Base-by-base conservation (phyloP, 2,888 invertebrate species). In the Trissolcus brochymenae region DNA sequence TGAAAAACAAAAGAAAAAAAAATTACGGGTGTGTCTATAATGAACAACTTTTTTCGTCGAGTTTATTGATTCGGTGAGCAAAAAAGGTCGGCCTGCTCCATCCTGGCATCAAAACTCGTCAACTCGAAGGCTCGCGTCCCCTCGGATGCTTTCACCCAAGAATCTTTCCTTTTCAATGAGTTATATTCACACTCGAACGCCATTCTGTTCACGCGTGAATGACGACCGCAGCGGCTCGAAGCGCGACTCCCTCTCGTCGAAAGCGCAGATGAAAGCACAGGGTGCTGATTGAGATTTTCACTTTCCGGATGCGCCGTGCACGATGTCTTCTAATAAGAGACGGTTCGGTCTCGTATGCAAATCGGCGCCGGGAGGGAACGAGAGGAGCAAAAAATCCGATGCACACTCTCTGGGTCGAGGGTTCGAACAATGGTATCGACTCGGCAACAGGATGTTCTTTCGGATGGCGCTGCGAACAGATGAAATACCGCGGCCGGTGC, bases 101-200 rank as follows among this genome's bases (percentile, higher is more conserved):
- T 82, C 56, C 79, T 80, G 78, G 71, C 75, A 80, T 81, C 81
- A 78, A 76, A 78, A 80, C 74, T 76, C 77, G 78, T 81, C 80
- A 76, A 71, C 75, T 67, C 62, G 62, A n/a, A 14, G 67, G 68
- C 57, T 41, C 54, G 50, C 51, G 61, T 66, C 81, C 78, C 81
- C 76, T 78, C 75, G 76, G 79, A 78, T 51, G 55, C 60, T 76
- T 82, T 80, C 21, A 53, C 64, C 35, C 43, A 57, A 75, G 68
- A 68, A 72, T 75, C 78, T 75, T 78, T 74, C 73, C 73, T 78
- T 73, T 60, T 62, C 79, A 74, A 79, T 74, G 73, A 76, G 71
- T 76, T 76, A 74, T 74, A 79, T 79, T 74, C 74, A 68, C 76
- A 74, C 73, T 67, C 76, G 61, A 67, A 55, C 70, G 68, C 70